phyloP scores from a whole-genome alignment of 2,888 invertebrate species.

The Xylocampa areola region DNA sequence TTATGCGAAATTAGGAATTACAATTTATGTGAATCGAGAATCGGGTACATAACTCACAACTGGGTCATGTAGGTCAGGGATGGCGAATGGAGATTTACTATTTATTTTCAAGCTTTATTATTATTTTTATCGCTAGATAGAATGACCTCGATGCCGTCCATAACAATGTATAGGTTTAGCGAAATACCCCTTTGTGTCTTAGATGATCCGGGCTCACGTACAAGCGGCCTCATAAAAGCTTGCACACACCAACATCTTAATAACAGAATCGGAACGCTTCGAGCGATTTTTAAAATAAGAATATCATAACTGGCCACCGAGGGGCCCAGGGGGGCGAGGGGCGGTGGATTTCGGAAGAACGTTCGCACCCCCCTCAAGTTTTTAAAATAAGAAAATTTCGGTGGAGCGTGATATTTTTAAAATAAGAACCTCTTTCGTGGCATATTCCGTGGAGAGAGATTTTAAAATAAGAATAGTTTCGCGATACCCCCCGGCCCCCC shows the following conservation, averaged over 20 bases:
- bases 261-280: constrained; percentile 88
- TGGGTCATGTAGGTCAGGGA: constrained; percentile 78
- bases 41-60: constrained; percentile 61
- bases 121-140: constrained; percentile 66
- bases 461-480: constrained; percentile 90
- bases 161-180: constrained; percentile 60
- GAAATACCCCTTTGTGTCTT: constrained; percentile 71
- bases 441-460: constrained; percentile 89
- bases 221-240: constrained; percentile 76
- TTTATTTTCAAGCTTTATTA: constrained; percentile 68
- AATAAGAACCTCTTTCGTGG: constrained; percentile 89
- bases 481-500: constrained; percentile 80
- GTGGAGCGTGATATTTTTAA: constrained; percentile 90
- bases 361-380: constrained; percentile 84
- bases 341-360: constrained; percentile 86
- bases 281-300: constrained; percentile 88
- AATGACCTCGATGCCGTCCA: constrained; percentile 56
- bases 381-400: constrained; percentile 89
- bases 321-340: constrained; percentile 66
- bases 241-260: constrained; percentile 87
- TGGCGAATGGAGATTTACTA: constrained; percentile 59
- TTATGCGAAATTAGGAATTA: constrained; percentile 64
- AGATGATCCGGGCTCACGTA: constrained; percentile 68
- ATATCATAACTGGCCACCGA: constrained; percentile 88
- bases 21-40: constrained; percentile 63